A percentile compares a stretch with the other conserved stretches of the same genome.
Evolutionary conservation across 2,113 vertebrate species (phyloP).

Genomic region (Tragelaphus strepsiceros): DNA sequence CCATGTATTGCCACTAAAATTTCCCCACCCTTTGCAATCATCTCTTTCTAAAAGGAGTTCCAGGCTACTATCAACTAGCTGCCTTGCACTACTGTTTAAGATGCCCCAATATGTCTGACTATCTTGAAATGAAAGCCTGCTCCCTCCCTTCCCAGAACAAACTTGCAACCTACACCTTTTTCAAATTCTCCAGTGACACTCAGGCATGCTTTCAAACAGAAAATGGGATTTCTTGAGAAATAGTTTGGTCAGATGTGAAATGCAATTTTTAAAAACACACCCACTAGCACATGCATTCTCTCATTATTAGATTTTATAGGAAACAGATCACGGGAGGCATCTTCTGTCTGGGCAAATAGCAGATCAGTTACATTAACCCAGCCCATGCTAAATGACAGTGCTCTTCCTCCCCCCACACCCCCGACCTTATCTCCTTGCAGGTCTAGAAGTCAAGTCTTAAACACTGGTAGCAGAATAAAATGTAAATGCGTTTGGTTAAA

Average conservation of each 20-base stretch:
- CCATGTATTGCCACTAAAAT: conserved; percentile 42
- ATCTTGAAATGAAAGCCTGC: conserved; percentile 33
- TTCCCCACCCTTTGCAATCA: conserved; percentile 29
- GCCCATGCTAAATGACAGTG: background rate
- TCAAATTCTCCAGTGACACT: background rate
- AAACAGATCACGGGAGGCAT: conserved; percentile 68
- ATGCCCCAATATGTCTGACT: conserved; percentile 62
- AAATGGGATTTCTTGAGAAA: conserved; percentile 66
- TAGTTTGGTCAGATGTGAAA: background rate
- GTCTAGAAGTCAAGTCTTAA: background rate
- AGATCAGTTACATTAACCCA: conserved; percentile 53
- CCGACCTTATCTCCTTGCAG: background rate
- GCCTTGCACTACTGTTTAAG: background rate
- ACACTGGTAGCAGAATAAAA: conserved; percentile 15
- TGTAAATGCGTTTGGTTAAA: background rate
- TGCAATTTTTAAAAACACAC: conserved; percentile 57
- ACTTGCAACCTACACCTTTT: background rate
- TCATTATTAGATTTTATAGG: conserved; percentile 65
- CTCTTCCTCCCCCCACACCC: background rate
- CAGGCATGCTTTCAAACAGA: conserved; percentile 34
- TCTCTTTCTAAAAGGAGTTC: conserved; percentile 64
- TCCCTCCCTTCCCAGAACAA: conserved; percentile 38
- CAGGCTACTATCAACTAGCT: conserved; percentile 47
- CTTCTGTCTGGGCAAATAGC: conserved; percentile 55
- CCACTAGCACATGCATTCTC: conserved; percentile 50